Conservation (phyloP, 2,797 vertebrate genomes). For the Glyptemys insculpta region DNA sequence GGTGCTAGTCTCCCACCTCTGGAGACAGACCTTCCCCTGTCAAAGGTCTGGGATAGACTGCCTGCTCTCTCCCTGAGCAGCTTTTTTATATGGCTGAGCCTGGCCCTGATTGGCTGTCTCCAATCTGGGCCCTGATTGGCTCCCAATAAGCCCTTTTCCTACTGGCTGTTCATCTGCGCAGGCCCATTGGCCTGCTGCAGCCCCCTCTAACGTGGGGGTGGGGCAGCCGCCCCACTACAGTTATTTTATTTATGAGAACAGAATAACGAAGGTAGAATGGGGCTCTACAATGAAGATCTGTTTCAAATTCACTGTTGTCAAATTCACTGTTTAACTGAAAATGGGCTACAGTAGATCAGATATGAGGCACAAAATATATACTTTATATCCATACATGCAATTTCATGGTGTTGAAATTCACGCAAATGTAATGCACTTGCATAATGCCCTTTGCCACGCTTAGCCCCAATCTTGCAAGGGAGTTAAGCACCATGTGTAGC, state of each 20-base stretch:
- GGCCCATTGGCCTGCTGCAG: too few relatives aligned
- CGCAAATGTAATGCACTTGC: background rate
- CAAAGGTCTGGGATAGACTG: too few relatives aligned
- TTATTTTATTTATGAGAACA: constrained; percentile 27
- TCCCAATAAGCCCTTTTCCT: too few relatives aligned
- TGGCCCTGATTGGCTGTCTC: too few relatives aligned
- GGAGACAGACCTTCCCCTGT: too few relatives aligned
- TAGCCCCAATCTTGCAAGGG: background rate
- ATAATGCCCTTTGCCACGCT: background rate
- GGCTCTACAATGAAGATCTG: constrained; percentile 6
- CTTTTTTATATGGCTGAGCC: too few relatives aligned
- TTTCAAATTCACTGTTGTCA: background rate
- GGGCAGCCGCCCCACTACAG: too few relatives aligned
- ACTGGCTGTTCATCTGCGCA: too few relatives aligned
- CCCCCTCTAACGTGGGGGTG: too few relatives aligned
- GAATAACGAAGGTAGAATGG: background rate
- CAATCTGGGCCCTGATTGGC: too few relatives aligned
- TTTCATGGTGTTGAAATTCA: background rate
- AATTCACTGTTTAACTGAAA: constrained; percentile 14
- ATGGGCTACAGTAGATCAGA: background rate
- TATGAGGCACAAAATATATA: background rate
- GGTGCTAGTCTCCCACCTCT: too few relatives aligned
- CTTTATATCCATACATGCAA: background rate
- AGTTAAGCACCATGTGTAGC: background rate
- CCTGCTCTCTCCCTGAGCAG: too few relatives aligned